Base-by-base conservation (phyloP, 2,888 invertebrate genomes). In the Rambutsinella grinnellia region DNA sequence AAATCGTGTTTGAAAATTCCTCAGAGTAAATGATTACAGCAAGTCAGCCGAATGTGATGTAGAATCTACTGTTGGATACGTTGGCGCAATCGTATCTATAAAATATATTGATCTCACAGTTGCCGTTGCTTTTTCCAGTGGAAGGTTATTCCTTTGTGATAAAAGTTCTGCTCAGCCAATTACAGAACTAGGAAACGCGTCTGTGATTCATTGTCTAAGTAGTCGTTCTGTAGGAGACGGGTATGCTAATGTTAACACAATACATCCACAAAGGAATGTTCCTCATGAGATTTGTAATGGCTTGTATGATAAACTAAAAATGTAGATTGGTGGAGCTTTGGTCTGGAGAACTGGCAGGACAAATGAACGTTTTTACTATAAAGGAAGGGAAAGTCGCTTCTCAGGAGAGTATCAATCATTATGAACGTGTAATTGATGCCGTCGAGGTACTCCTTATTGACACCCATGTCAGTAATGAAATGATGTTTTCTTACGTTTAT, bases 311-410 rank as follows among this genome's bases (percentile, higher is more conserved):
- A n/a, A n/a, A n/a, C n/a, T n/a, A n/a, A n/a, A n/a, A n/a, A n/a
- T 1, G 17, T 68, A 85, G 84, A 57, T 81, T 86, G 23, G 90
- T 92, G 84, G 94, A 95, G 85, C 87, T 96, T 17, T 97, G 97
- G 97, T 94, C 95, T 83, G 97, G 97, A 0, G 95, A 95, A 84
- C 90, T 90, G 28, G 90, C 91, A 76, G 95, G 94, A 0, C 91
- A 91, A 65, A 91, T 97, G 80, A 91, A 92, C 61, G 91, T 94
- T 23, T 96, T 95, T 86, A 88, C 91, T 0, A 88, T 96, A 63
- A 90, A 90, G 83, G 91, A 90, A 75, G 89, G 90, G 46, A 90
- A 92, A 3, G 93, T 94, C 49, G 89, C 92, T 27, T 91, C 90
- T 8, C 95, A 95, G 82, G 93, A 93, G 83, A 87, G 89, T 0